Percentiles rank a stretch among this genome's conserved stretches.
These are phyloP conservation scores for Papilio elwesi DNA, from an alignment of 2,888 invertebrate species.

Conservation along the genomic window DNA sequence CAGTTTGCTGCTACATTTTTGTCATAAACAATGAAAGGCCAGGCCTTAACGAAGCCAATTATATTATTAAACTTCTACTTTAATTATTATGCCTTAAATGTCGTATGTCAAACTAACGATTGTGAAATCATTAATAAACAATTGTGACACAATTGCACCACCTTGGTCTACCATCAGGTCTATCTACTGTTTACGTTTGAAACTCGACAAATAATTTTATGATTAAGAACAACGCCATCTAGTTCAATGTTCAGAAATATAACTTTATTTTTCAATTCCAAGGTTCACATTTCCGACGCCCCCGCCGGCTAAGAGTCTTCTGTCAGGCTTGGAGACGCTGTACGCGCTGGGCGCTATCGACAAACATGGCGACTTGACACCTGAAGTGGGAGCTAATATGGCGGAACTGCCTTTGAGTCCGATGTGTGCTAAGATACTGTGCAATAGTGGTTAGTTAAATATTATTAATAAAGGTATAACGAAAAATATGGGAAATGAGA, in stretches of 20 bases:
- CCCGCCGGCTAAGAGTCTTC: conserved; percentile 94
- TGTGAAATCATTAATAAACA: too few relatives aligned
- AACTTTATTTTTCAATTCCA: not conserved
- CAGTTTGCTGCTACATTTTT: too few relatives aligned
- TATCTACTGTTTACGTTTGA: too few relatives aligned
- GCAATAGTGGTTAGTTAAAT: conserved; percentile 86
- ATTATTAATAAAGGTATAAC: not conserved
- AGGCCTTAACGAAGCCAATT: too few relatives aligned
- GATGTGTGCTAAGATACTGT: conserved; percentile 93
- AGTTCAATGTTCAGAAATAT: not conserved
- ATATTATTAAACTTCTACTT: too few relatives aligned
- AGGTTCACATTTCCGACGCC: conserved; percentile 96
- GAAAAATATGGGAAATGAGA: not conserved
- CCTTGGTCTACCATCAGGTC: too few relatives aligned
- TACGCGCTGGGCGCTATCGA: conserved; percentile 94
- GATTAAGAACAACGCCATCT: not conserved
- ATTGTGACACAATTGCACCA: too few relatives aligned
- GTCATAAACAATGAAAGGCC: too few relatives aligned
- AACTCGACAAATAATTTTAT: not conserved
- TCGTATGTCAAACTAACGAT: too few relatives aligned
- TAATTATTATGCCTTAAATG: too few relatives aligned
- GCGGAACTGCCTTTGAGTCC: conserved; percentile 96
- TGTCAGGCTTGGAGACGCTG: conserved; percentile 93
- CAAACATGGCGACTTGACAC: conserved; percentile 89
- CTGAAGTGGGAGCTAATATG: conserved; percentile 91